Evolutionary conservation across 2,113 vertebrate genomes (phyloP).

Genomic region (Girardinichthys multiradiatus): DNA sequence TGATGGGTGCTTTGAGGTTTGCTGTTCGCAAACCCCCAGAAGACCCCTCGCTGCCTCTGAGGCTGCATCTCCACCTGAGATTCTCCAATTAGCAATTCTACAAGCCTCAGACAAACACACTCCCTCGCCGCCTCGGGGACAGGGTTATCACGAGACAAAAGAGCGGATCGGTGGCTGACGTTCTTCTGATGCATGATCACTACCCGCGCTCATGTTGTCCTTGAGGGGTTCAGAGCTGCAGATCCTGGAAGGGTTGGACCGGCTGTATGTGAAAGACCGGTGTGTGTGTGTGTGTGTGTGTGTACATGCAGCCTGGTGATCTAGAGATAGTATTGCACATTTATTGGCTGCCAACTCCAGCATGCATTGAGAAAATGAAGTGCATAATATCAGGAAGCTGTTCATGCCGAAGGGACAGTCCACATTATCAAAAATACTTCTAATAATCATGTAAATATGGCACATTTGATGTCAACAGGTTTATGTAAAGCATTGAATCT

Average conservation of each 20-base stretch:
- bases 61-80: constrained; percentile 58
- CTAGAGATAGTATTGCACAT: not conserved
- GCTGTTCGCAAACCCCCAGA: constrained; percentile 23
- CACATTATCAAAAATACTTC: not conserved
- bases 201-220: not conserved
- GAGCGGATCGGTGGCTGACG: constrained; percentile 3
- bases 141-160: constrained; percentile 12
- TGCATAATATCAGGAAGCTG: too few species aligned
- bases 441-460: not conserved
- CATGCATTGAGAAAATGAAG: too few species aligned
- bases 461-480: too few species aligned
- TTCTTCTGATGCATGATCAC: constrained; percentile 32
- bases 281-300: not conserved
- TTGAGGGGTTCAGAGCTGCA: not conserved
- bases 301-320: not conserved
- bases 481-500: not conserved
- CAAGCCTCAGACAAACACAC: constrained; percentile 53
- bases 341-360: too few species aligned
- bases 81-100: constrained; percentile 62
- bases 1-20: not conserved
- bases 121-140: constrained; percentile 17
- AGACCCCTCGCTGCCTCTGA: constrained; percentile 29
- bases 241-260: too few species aligned
- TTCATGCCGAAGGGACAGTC: not conserved
- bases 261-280: not conserved